Conservation (phyloP, 2,113 vertebrate species). For the Erinaceus europaeus region DNA sequence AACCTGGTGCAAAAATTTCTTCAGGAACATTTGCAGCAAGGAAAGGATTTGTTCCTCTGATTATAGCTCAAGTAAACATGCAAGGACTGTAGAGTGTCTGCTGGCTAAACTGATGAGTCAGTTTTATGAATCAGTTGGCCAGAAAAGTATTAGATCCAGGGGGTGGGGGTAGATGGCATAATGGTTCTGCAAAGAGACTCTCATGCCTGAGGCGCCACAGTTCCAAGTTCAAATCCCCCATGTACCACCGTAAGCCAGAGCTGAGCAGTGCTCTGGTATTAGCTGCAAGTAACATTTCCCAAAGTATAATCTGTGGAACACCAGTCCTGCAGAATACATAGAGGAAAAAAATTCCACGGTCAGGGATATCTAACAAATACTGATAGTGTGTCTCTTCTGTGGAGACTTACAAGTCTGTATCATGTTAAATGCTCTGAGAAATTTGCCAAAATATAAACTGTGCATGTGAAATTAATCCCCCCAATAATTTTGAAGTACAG, state of each 20-base stretch:
- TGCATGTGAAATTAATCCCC: background rate
- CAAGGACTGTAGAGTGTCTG: background rate
- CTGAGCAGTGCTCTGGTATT: no score
- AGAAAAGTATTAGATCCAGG: background rate
- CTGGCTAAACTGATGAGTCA: background rate
- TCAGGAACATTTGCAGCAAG: background rate
- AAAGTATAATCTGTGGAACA: no score
- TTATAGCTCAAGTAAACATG: background rate
- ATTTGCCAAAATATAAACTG: background rate
- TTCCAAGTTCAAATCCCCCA: no score
- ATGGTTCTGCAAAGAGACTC: background rate
- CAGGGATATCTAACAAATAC: background rate
- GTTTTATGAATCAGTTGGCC: background rate
- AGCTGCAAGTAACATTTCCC: no score
- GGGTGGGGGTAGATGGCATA: background rate
- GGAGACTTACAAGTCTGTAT: background rate
- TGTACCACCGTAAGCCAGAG: no score
- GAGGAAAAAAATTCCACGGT: background rate
- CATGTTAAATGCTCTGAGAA: background rate
- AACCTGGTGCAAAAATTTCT: constrained; percentile 1
- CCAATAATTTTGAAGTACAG: background rate
- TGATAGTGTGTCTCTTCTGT: background rate
- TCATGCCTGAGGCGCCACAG: no score
- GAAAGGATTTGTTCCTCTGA: background rate
- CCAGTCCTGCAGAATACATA: background rate